phyloP scores from a whole-genome alignment of 1,140 invertebrate species.

The Drosophila sechellia region DNA sequence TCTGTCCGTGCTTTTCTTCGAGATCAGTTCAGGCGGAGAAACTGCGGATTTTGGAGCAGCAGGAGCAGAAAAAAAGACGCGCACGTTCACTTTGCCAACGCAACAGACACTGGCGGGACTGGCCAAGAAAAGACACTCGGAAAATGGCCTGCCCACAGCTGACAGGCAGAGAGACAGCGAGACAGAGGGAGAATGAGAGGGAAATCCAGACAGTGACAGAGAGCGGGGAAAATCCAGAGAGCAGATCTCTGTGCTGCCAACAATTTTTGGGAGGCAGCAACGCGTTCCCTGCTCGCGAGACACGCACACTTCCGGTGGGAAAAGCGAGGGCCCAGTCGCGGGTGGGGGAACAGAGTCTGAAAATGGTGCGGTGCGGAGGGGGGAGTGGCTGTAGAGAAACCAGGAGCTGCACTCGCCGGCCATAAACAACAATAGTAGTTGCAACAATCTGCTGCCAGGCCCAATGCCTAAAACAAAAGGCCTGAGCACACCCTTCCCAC shows the following conservation, averaged over 20 bases:
- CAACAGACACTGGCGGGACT: constrained; percentile 76
- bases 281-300: constrained; percentile 43
- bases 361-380: background rate
- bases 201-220: constrained; percentile 1
- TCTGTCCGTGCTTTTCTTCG: background rate
- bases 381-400: background rate
- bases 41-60: constrained; percentile 23
- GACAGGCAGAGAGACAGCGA: constrained; percentile 1
- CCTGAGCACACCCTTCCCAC: constrained; percentile 2
- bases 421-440: constrained; percentile 76
- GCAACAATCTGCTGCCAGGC: constrained; percentile 70
- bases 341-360: background rate
- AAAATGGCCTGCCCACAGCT: constrained; percentile 39
- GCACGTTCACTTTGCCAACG: constrained; percentile 78
- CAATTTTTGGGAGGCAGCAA: constrained; percentile 23
- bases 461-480: constrained; percentile 48
- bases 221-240: constrained; percentile 7
- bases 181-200: background rate
- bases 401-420: constrained; percentile 43
- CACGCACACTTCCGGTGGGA: constrained; percentile 70
- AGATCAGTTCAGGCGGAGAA: constrained; percentile 35
- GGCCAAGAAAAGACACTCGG: constrained; percentile 35
- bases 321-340: constrained; percentile 2
- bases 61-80: constrained; percentile 62
- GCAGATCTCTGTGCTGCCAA: constrained; percentile 43